Conservation (phyloP, 2,113 vertebrate species). For the Calcarius ornatus region DNA sequence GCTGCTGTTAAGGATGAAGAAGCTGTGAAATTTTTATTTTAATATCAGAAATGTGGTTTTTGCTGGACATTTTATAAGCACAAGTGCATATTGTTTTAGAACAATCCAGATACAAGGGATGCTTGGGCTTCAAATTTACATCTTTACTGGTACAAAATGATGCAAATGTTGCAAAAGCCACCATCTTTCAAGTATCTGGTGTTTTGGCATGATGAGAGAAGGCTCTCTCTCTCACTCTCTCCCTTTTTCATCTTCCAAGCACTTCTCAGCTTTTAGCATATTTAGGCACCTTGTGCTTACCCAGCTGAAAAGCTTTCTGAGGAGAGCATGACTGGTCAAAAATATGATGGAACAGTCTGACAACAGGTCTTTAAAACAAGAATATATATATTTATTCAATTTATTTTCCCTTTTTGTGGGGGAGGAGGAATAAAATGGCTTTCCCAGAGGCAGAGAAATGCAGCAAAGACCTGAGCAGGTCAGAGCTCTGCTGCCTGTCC, state of each 20-base stretch:
- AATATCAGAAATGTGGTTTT: background rate
- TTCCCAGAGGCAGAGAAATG: background rate
- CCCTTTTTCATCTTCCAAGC: background rate
- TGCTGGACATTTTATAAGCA: background rate
- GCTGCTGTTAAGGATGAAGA: background rate
- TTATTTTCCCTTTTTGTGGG: fast-evolving
- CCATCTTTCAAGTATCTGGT: background rate
- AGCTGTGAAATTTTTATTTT: background rate
- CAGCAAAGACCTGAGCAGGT: background rate
- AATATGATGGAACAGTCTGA: background rate
- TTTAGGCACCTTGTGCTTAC: background rate
- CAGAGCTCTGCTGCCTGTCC: background rate
- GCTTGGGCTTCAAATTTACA: background rate
- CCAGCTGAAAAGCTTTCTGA: background rate
- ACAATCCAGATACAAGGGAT: background rate
- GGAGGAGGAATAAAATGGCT: background rate
- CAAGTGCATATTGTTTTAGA: background rate
- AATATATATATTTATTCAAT: background rate
- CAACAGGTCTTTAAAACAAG: no score
- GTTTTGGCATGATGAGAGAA: background rate
- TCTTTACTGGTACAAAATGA: background rate
- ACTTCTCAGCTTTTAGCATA: background rate
- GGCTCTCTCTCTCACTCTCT: background rate
- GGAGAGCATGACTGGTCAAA: background rate
- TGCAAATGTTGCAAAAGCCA: background rate